phyloP scores from a whole-genome alignment of 2,888 invertebrate genomes.

The Acholoe squamosa region DNA sequence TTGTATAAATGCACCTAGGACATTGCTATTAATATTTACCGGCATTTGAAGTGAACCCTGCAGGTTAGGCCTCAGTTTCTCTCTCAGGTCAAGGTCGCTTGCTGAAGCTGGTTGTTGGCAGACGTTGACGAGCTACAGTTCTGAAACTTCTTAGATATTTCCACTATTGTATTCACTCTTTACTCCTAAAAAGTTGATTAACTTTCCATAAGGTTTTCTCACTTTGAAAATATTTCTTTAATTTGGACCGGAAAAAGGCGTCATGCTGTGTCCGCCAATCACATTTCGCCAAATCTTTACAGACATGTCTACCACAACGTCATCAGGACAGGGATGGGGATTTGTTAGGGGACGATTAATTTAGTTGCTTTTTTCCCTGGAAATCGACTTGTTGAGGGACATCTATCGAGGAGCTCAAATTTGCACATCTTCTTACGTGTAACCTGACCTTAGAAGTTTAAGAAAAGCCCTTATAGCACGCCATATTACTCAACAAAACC shows the following conservation, averaged over 20 bases:
- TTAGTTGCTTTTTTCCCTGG: neutral
- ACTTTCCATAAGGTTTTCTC: too few relatives aligned
- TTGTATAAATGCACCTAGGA: too few relatives aligned
- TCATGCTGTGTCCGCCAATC: neutral
- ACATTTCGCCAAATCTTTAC: neutral
- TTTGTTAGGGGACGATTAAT: neutral
- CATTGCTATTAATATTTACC: too few relatives aligned
- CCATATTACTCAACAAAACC: neutral
- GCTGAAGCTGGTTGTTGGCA: too few relatives aligned
- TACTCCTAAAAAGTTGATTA: too few relatives aligned
- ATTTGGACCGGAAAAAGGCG: neutral
- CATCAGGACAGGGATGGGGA: neutral
- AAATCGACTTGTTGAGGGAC: neutral
- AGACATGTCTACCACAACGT: slow-evolving; percentile 15
- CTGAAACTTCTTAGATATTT: too few relatives aligned
- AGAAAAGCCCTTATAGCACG: neutral
- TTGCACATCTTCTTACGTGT: neutral
- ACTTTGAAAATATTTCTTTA: too few relatives aligned
- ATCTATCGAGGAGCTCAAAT: neutral
- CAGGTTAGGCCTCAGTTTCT: too few relatives aligned
- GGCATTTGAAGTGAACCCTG: too few relatives aligned
- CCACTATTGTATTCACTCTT: too few relatives aligned
- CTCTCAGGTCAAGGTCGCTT: too few relatives aligned
- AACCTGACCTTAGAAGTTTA: neutral
- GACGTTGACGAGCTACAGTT: too few relatives aligned